A percentile compares a stretch with the other conserved stretches of the same genome.
Evolutionary conservation across 2,797 vertebrate genomes (phyloP).

Genomic region (Echiichthys vipera): DNA sequence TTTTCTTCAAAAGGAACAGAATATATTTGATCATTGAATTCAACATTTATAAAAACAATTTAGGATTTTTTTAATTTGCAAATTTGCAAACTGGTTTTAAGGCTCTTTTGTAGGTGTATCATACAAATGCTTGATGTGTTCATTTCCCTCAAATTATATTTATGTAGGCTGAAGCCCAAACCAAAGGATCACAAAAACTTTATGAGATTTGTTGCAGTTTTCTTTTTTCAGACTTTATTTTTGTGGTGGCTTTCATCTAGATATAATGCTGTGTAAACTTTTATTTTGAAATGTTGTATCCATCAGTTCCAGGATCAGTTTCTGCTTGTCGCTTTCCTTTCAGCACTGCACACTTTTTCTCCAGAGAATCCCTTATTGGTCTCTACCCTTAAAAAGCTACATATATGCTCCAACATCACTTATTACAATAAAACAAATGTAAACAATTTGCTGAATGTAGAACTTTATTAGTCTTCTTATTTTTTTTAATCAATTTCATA

Average conservation of each 20-base stretch:
- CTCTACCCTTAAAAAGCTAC: neutral
- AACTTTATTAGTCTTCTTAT: neutral
- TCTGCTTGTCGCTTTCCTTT: constrained; percentile 34
- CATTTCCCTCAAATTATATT: neutral
- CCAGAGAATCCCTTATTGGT: neutral
- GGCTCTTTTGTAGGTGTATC: neutral
- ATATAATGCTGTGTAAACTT: neutral
- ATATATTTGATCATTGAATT: neutral
- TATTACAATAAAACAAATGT: neutral
- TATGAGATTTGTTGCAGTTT: neutral
- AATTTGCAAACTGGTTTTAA: neutral
- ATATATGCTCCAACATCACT: neutral
- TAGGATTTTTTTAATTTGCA: neutral
- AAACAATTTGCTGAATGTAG: neutral
- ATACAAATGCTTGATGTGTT: neutral
- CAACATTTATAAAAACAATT: neutral
- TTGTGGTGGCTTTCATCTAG: neutral
- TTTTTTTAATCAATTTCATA: neutral
- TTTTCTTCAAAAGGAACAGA: neutral
- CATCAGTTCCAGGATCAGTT: neutral
- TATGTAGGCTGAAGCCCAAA: neutral
- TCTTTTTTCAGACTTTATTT: neutral
- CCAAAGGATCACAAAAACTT: neutral
- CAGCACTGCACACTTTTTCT: constrained; percentile 5
- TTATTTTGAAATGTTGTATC: neutral